Conservation (phyloP, 2,888 invertebrate genomes). For the Hesperia comma region DNA sequence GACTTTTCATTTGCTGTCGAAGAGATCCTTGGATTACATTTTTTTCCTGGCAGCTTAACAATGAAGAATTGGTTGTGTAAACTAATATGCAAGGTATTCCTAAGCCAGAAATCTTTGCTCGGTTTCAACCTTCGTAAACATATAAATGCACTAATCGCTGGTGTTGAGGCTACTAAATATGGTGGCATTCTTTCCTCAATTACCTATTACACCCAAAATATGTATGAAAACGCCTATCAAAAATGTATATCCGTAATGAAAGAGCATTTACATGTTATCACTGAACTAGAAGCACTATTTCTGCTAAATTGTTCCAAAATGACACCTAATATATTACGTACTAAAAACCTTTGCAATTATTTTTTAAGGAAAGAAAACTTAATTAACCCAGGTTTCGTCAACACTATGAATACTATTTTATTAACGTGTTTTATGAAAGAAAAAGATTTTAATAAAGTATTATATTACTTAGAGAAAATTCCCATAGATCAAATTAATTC, state of each 20-base stretch:
- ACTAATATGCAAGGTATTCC: slow-evolving; percentile 58
- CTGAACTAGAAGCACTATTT: slow-evolving; percentile 58
- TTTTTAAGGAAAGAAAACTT: slow-evolving; percentile 63
- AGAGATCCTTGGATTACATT: slow-evolving; percentile 55
- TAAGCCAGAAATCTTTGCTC: slow-evolving; percentile 55
- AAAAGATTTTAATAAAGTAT: slow-evolving; percentile 76
- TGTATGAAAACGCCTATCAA: slow-evolving; percentile 81
- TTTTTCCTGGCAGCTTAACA: slow-evolving; percentile 54
- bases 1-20: slow-evolving; percentile 52
- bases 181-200: slow-evolving; percentile 85
- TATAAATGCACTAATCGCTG: slow-evolving; percentile 75
- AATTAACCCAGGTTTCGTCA: slow-evolving; percentile 46
- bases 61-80: slow-evolving; percentile 62
- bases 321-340: slow-evolving; percentile 64
- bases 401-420: slow-evolving; percentile 52
- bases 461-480: slow-evolving; percentile 59
- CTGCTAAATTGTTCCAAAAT: slow-evolving; percentile 64
- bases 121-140: slow-evolving; percentile 71
- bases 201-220: slow-evolving; percentile 71
- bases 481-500: slow-evolving; percentile 50
- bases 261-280: slow-evolving; percentile 54
- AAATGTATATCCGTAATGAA: slow-evolving; percentile 64
- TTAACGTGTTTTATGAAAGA: slow-evolving; percentile 59
- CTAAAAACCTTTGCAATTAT: slow-evolving; percentile 62
- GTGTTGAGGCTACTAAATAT: slow-evolving; percentile 84